Evolutionary conservation across 2,113 vertebrate species (phyloP).

Genomic region (Elephantulus edwardii): DNA sequence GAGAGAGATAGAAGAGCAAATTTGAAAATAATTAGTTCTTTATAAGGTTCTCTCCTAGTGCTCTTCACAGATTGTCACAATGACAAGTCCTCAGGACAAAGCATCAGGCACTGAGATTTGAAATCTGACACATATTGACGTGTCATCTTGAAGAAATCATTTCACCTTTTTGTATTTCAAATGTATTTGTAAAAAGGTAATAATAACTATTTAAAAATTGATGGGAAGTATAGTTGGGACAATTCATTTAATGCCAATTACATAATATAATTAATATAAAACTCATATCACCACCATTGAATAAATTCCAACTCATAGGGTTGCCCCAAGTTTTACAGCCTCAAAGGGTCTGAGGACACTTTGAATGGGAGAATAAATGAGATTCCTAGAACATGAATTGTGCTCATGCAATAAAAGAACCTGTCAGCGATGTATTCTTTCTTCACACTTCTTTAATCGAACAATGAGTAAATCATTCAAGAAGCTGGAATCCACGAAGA

Average conservation of each 20-base stretch:
- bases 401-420: no score
- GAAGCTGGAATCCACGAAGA: no score
- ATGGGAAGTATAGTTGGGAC: neutral
- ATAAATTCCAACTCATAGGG: no score
- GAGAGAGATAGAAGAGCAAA: neutral
- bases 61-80: neutral
- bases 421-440: no score
- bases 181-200: neutral
- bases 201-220: neutral
- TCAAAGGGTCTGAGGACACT: no score
- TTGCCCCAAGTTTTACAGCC: no score
- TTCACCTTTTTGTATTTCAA: neutral
- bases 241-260: neutral
- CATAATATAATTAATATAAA: neutral
- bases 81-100: conserved; percentile 3
- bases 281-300: no score
- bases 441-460: no score
- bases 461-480: no score
- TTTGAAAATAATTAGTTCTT: conserved; percentile 16
- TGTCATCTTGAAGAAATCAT: neutral
- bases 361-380: no score
- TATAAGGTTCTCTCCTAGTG: neutral
- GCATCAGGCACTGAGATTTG: neutral
- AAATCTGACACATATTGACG: neutral
- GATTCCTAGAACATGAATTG: no score